Evolutionary conservation across 2,888 invertebrate genomes (phyloP).

Genomic region (Mylabris sibirica): DNA sequence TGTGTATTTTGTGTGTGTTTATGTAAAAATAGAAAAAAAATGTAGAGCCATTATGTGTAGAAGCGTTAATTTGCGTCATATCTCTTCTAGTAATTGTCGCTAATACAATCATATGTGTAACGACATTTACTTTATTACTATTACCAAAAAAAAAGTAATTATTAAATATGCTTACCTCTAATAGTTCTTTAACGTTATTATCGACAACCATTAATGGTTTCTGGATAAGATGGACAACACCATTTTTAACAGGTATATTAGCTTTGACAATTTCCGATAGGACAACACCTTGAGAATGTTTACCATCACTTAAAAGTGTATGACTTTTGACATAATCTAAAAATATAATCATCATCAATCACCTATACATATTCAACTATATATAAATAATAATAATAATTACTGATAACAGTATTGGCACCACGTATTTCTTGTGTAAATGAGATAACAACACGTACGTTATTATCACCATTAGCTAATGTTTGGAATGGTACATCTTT

Average conservation of each 20-base stretch:
- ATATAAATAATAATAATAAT: too few relatives aligned
- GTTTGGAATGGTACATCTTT: slow-evolving; percentile 79
- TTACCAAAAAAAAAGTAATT: slow-evolving; percentile 36
- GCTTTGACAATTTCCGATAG: slow-evolving; percentile 86
- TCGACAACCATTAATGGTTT: slow-evolving; percentile 91
- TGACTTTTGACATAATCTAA: slow-evolving; percentile 87
- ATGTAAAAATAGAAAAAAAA: background rate
- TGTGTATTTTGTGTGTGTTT: background rate
- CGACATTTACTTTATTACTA: background rate
- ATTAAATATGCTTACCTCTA: slow-evolving; percentile 89
- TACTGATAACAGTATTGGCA: slow-evolving; percentile 67
- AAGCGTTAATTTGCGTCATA: background rate
- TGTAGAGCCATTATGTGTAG: background rate
- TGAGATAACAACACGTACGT: slow-evolving; percentile 82
- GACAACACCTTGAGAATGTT: slow-evolving; percentile 83
- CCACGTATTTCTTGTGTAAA: slow-evolving; percentile 78
- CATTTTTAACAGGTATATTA: slow-evolving; percentile 91
- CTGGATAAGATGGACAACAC: slow-evolving; percentile 91
- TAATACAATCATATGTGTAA: background rate
- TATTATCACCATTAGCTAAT: slow-evolving; percentile 83
- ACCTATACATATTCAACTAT: background rate
- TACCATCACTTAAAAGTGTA: slow-evolving; percentile 78
- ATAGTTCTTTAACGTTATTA: slow-evolving; percentile 83
- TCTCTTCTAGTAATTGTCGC: background rate
- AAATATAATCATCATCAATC: slow-evolving; percentile 37